A percentile compares a stretch with the other conserved stretches of the same genome.
These are phyloP conservation scores for Oligia latruncula DNA, from an alignment of 2,888 invertebrate species.

Conservation along the genomic window DNA sequence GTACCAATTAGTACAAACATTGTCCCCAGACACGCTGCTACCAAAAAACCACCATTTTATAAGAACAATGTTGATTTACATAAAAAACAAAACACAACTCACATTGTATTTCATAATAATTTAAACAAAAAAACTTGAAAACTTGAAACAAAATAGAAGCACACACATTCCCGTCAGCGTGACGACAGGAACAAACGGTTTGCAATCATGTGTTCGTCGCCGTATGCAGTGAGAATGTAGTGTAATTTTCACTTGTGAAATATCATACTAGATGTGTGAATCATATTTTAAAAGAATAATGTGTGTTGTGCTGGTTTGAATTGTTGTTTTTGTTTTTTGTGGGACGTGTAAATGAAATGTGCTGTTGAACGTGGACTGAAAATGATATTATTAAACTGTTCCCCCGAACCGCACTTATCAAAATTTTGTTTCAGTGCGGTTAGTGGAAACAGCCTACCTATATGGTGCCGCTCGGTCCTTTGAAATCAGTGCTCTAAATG, in stretches of 20 bases:
- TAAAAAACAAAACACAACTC: conserved; percentile 24
- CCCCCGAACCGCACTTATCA: neutral
- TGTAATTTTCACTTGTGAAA: conserved; percentile 55
- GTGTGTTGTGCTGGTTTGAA: conserved; percentile 9
- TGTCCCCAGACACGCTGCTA: neutral
- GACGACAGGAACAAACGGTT: conserved; percentile 48
- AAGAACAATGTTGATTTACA: conserved; percentile 7
- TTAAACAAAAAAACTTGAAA: conserved; percentile 10
- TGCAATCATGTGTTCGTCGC: conserved; percentile 39
- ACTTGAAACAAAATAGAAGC: conserved; percentile 10
- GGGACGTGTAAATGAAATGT: neutral
- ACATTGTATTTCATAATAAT: conserved; percentile 14
- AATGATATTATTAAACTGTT: neutral
- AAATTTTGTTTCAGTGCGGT: neutral
- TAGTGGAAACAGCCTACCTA: neutral
- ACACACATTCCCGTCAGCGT: conserved; percentile 36
- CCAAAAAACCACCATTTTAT: neutral
- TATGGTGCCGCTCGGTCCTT: neutral
- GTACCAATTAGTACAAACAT: neutral
- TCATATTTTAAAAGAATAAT: conserved; percentile 35
- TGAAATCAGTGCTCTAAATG: neutral
- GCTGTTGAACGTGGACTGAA: neutral
- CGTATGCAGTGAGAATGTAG: conserved; percentile 8
- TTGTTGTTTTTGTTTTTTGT: conserved; percentile 20
- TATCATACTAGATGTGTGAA: conserved; percentile 16